Evolutionary conservation across 2,113 vertebrate species (phyloP).

Genomic region (Antidorcas marsupialis): DNA sequence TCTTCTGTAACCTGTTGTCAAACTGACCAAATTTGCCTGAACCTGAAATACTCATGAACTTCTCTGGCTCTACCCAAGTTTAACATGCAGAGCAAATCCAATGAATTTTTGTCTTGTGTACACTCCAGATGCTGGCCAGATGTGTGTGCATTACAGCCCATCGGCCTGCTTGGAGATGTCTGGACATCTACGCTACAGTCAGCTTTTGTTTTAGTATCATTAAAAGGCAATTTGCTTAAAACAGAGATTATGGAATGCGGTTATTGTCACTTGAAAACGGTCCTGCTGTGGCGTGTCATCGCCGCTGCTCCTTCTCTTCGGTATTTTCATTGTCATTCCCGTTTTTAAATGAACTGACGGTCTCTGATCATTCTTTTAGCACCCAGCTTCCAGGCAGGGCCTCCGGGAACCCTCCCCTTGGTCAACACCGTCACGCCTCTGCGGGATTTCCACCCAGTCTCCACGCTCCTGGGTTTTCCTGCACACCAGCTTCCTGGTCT

Average conservation of each 20-base stretch:
- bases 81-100: not conserved
- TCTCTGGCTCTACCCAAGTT: not conserved
- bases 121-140: slow-evolving; percentile 60
- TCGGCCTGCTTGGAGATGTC: not conserved
- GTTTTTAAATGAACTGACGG: not conserved
- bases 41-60: not conserved
- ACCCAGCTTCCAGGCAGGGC: not conserved
- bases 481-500: not conserved
- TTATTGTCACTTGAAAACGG: not conserved
- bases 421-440: not conserved
- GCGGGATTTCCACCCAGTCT: not conserved
- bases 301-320: not conserved
- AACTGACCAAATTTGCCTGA: not conserved
- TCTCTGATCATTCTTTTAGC: not conserved
- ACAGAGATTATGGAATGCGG: slow-evolving; percentile 27
- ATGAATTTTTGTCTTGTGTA: not conserved
- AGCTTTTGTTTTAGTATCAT: slow-evolving; percentile 16
- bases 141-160: not conserved
- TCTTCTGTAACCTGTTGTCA: not conserved
- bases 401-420: not conserved
- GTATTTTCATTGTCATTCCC: not conserved
- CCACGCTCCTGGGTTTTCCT: not conserved
- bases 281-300: not conserved
- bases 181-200: not conserved
- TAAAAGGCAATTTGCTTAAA: slow-evolving; percentile 50